Evolutionary conservation across 2,888 invertebrate species (phyloP), one percentile per base, ranked within the genome.

Genomic region (Caenorhabditis doughertyi): DNA sequence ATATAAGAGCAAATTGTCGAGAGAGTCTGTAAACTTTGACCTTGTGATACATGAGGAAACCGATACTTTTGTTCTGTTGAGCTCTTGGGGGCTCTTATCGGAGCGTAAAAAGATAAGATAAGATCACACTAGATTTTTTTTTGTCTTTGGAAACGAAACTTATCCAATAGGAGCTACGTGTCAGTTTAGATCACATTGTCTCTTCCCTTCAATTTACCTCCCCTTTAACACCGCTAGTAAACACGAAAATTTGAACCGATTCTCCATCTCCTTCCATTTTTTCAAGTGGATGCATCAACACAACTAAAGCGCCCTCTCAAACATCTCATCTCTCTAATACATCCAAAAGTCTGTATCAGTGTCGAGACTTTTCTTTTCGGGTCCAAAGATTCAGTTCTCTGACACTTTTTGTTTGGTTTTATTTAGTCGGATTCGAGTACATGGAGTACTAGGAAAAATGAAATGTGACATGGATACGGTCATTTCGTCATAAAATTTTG

Each of bases 1-100:
- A 84, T 29, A 44, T 83, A 83, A 0, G 49, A 29, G 27, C 87
- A 87, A 55, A 87, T 84, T n/a, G 53, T 27, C 4, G 64, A 25
- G 47, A 87, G 53, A 9, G 70, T 85, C 87, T 25, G 27, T 44
- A 64, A 47, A 64, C 64, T 64, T 64, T 64, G 47, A 64, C 71
- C 60, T 49, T 35, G n/a, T n/a, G n/a, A n/a, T n/a, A n/a, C n/a
- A n/a, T 8, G 27, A 7, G 42, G 27, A 60, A 72, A 27, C 53
- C 13, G 62, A 62, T 62, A 51, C 72, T 62, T 62, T 62, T 62
- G 62, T n/a, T 62, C 44, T 62, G 44, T 67, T 51, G 51, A 58
- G 55, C 51, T 47, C 13, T 58, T n/a, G n/a, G n/a, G n/a, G n/a
- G n/a, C 32, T 58, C 60, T 32, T 32, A 32, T 49, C 29, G 25